Conservation (phyloP, 2,113 vertebrate genomes). For the Psilopogon haemacephalus region DNA sequence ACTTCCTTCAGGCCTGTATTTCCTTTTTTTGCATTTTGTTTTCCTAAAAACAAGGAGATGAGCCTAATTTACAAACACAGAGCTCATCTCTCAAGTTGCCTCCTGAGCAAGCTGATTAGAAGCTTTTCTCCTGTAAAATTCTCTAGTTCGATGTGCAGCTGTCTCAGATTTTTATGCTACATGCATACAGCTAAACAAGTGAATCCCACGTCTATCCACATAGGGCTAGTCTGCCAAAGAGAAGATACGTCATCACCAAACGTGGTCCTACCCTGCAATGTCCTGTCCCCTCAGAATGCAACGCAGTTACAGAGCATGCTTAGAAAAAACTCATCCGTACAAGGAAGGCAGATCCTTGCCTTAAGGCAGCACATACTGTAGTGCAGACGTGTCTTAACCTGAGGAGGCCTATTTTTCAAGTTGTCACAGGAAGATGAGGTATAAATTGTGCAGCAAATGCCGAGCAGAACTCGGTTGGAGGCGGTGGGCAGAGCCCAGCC, state of each 20-base stretch:
- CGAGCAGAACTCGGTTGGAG: background rate
- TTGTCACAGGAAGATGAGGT: background rate
- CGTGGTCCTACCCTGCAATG: background rate
- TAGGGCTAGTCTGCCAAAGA: background rate
- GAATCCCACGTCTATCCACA: background rate
- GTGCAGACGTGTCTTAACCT: background rate
- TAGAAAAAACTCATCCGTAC: background rate
- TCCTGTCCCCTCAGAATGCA: background rate
- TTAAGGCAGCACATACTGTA: background rate
- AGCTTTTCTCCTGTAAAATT: background rate
- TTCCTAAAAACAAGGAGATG: background rate
- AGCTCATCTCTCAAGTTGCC: background rate
- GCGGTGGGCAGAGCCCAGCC: background rate
- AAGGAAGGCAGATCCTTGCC: background rate
- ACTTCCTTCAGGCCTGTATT: background rate
- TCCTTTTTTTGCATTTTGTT: background rate
- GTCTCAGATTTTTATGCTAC: background rate
- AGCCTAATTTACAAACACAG: background rate
- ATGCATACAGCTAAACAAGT: background rate
- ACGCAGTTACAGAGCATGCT: accelerated
- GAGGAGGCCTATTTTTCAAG: background rate
- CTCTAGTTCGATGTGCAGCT: background rate
- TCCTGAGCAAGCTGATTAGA: background rate
- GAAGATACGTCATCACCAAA: background rate
- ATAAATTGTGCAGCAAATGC: background rate